A percentile compares a stretch with the other conserved stretches of the same genome.
Evolutionary conservation across 2,113 vertebrate species (phyloP).

Genomic region (Larimichthys polyactis): DNA sequence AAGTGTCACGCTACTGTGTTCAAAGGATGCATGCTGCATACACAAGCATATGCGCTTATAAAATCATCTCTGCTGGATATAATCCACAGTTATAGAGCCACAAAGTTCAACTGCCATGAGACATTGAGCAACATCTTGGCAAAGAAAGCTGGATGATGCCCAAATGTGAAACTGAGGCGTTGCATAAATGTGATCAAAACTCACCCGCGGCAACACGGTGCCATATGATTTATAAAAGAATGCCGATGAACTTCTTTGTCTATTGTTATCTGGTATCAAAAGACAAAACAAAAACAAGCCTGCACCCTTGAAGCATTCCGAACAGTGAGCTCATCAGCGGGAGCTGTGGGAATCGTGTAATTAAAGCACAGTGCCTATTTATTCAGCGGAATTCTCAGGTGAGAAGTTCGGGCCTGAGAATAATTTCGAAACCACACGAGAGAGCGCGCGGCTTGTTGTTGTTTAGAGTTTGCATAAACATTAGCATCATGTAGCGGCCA

Average conservation of each 20-base stretch:
- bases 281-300: background rate
- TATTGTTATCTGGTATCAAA: constrained; percentile 17
- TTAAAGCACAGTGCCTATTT: constrained; percentile 47
- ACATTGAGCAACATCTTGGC: background rate
- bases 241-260: background rate
- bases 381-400: constrained; percentile 50
- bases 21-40: constrained; percentile 12
- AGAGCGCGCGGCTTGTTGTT: constrained; percentile 23
- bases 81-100: constrained; percentile 41
- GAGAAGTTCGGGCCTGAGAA: background rate
- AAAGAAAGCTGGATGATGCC: constrained; percentile 6
- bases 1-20: constrained; percentile 40
- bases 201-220: background rate
- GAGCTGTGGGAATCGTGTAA: constrained; percentile 19
- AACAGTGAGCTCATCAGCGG: constrained; percentile 17
- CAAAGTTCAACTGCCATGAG: background rate
- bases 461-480: constrained; percentile 38
- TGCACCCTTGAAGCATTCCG: constrained; percentile 27
- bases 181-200: constrained; percentile 25
- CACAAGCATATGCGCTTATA: constrained; percentile 17
- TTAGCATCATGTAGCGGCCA: background rate
- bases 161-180: constrained; percentile 28
- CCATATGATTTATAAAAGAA: constrained; percentile 7
- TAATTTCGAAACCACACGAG: background rate
- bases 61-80: constrained; percentile 22